Percentiles rank a stretch among this genome's conserved stretches.
phyloP scores from a whole-genome alignment of 2,888 invertebrate species.

The Erynnis tages region DNA sequence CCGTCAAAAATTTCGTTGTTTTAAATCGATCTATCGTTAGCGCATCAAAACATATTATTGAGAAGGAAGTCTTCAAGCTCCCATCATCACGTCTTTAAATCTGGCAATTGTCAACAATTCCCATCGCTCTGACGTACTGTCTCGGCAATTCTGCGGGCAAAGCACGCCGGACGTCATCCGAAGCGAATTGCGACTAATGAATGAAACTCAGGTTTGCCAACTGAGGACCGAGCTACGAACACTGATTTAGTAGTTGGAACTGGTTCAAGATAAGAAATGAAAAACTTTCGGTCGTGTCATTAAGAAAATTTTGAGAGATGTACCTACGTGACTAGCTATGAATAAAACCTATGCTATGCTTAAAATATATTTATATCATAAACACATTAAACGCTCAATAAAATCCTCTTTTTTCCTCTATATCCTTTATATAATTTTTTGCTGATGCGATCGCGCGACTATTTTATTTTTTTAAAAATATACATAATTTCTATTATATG shows the following conservation, averaged over 20 bases:
- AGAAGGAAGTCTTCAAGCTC: not conserved
- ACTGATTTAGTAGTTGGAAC: conserved; percentile 34
- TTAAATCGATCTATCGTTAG: not conserved
- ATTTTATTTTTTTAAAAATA: no score
- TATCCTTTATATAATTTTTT: no score
- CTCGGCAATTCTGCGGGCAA: conserved; percentile 18
- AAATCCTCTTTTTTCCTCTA: no score
- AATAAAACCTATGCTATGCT: not conserved
- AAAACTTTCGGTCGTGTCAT: not conserved
- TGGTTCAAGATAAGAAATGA: conserved; percentile 33
- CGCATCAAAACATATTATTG: not conserved
- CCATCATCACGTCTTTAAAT: conserved; percentile 3
- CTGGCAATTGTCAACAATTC: not conserved
- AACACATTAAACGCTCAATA: no score
- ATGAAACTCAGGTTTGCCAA: conserved; percentile 36
- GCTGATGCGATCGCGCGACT: no score
- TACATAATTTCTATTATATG: no score
- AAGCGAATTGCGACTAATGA: conserved; percentile 37
- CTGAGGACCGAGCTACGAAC: conserved; percentile 10
- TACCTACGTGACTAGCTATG: conserved; percentile 16
- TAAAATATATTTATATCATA: no score
- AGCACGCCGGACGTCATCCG: conserved; percentile 37
- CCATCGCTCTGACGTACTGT: conserved; percentile 4
- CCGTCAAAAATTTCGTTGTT: no score
- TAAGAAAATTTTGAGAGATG: not conserved